Conservation (phyloP, 2,113 vertebrate species). For the Donacobius atricapilla region DNA sequence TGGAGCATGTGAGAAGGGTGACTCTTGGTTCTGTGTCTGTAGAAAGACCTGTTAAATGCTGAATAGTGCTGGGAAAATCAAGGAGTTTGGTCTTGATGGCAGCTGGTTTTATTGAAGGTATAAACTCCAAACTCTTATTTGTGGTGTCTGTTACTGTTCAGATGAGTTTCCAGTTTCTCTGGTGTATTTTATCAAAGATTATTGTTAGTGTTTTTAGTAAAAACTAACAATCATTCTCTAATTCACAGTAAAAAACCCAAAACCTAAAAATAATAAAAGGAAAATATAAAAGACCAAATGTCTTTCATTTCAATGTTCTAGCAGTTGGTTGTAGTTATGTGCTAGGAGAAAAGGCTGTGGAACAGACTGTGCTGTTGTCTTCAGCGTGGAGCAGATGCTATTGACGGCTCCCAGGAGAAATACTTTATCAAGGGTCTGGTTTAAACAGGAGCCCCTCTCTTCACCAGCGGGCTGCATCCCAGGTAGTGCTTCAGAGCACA, state of each 20-base stretch:
- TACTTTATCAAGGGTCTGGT: not conserved
- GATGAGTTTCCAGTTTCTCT: not conserved
- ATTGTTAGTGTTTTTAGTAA: not conserved
- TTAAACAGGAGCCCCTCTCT: not conserved
- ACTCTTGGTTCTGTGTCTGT: not conserved
- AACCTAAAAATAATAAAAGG: not conserved
- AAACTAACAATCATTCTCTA: not conserved
- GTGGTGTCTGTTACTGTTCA: not conserved
- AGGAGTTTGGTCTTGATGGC: not conserved
- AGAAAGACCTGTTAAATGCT: not conserved
- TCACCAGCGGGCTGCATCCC: not conserved
- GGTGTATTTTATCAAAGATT: not conserved
- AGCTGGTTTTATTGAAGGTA: not conserved
- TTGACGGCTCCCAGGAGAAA: not conserved
- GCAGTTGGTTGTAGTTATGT: conserved; percentile 4
- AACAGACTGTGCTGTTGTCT: conserved; percentile 53
- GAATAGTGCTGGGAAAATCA: not conserved
- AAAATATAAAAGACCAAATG: not conserved
- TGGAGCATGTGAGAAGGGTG: not conserved
- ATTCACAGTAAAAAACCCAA: not conserved
- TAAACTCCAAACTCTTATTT: not conserved
- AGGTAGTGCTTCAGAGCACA: not conserved
- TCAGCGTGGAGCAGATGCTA: conserved; percentile 7
- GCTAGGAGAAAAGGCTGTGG: not conserved
- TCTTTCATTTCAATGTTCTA: not conserved